Base-by-base conservation (phyloP, 2,888 invertebrate genomes). In the Patella caerulea region DNA sequence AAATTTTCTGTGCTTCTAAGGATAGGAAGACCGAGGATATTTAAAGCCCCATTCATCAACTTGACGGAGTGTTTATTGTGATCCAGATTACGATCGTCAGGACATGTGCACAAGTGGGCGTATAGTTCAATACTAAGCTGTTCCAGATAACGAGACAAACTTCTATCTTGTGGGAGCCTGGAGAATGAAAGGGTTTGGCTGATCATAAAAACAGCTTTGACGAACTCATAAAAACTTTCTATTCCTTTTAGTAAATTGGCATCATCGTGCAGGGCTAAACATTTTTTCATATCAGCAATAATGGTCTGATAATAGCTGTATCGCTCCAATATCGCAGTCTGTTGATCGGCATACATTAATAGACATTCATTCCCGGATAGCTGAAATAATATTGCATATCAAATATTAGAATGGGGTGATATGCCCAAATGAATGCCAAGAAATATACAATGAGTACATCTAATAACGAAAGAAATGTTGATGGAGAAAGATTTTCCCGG, bases 201-300 rank as follows among this genome's bases (percentile, higher is more conserved):
- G 29, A 75, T 77, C 34, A 81, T 72, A 73, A 78, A 83, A 29
- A 83, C 29, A 29, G 77, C 74, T 54, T 78, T 78, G 34, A 77
- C 71, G 59, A 83, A 83, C 53, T 75, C 77, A n/a, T 75, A 75
- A 54, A 76, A 77, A 5, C 76, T 73, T 65, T 83, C 83, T 70
- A 72, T 53, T 45, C 81, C 81, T 17, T 80, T 72, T 52, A 79
- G 69, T 34, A 53, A 72, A 59, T 76, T 74, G 12, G 77, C 77
- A 14, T 71, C 74, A 24, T 76, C 71, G 59, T 81, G 81, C 11
- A 54, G 55, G 11, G 69, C 55, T 24, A 83, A 73, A 56, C 78
- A 79, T 53, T 75, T 14, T 53, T 75, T 79, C 65, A 83, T 59
- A 34, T 79, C 73, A 3, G 54, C 34, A 14, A 83, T 24, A 52